Base-by-base conservation (phyloP, 53 echinoderm and acorn worm species). In the Zoroaster sp. region DNA sequence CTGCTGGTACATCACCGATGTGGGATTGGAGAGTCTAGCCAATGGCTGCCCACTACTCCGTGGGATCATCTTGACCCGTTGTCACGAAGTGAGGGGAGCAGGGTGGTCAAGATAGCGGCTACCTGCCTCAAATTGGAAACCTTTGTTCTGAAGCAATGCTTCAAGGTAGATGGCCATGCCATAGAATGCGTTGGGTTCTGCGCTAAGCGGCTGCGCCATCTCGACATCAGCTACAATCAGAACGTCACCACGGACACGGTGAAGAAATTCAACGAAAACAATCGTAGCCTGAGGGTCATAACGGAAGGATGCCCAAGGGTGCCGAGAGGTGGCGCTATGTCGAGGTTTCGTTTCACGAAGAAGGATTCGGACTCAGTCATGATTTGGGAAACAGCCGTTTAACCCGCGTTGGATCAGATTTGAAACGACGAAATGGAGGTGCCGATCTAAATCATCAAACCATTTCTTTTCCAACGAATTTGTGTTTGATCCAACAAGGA, bases 171-270 rank as follows among this genome's bases (percentile, higher is more conserved):
- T 78, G 54, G 83, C 13, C 89, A 92, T 32, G 76, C 92, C 44
- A 32, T 92, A 2, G 80, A 88, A 68, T 92, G 83, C 55, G 72
- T 92, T 8, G 89, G 89, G 2, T 69, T 89, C 5, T 35, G 69
- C 51, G 83, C 89, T 15, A 66, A 74, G 68, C 67, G 40, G 13
- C 55, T 92, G 1, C 66, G 68, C 14, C 46, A 89, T 37, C 68
- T 92, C 18, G 89, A 92, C 45, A 49, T 92, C 41, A 92, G 92
- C 80, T 72, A 68, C 78, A 92, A 92, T 85, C 76, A 89, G 33
- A 89, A 89, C 20, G 83, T 89, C 53, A 52, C 92, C 11, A 42
- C 40, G 25, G 76, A 83, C 14, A 89, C 89, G 55, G 83, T 86
- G 49, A 72, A 68, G 18, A 75, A 73, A 52, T 77, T 92, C 53